Base-by-base conservation (phyloP, 2,113 vertebrate species). In the Psammodynastes pulverulentus region DNA sequence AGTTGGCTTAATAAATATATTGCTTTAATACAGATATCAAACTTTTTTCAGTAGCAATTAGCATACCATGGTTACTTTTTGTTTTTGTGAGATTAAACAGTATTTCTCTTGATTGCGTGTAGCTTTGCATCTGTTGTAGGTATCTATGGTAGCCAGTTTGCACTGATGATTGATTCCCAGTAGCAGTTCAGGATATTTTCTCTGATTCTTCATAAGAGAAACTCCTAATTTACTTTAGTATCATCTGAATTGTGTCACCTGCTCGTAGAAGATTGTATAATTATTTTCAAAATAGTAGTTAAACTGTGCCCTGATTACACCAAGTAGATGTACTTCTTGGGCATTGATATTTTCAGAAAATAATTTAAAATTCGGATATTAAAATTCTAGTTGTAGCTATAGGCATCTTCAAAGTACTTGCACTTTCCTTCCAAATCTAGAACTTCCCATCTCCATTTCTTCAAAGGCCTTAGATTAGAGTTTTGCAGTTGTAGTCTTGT, bases 121-220 rank as follows among this genome's bases (percentile, higher is more conserved):
- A 62, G 9, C 9, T 62, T 29, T 29, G 58, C 26, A 29, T 62
- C 26, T 62, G 26, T 62, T 62, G 58, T 9, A 62, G 56, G 58
- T 62, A 24, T 62, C 58, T 12, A 26, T 62, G 58, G 9, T 62
- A 29, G 58, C 58, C 58, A 29, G 3, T 62, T 62, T 62, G 9
- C 26, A 62, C 26, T 62, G 9, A 62, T 48, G 72, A 43, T 91
- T 51, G 46, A 53, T 87, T 93, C 87, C 21, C 21, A 79, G 52
- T n/a, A 23, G 62, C 29, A 19, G 39, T 29, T 92, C 46, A 49
- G 91, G 84, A 86, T 86, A 56, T 93, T 19, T 19, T 94, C 85
- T 84, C 89, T 92, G 93, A 93, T 43, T 56, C 58, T 87, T 86
- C 49, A 43, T 91, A 84, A 72, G 94, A 87, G 58, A 43, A 93